Evolutionary conservation across 2,888 invertebrate species (phyloP), one percentile per base, ranked within the genome.

Genomic region (Eledona agricola): DNA sequence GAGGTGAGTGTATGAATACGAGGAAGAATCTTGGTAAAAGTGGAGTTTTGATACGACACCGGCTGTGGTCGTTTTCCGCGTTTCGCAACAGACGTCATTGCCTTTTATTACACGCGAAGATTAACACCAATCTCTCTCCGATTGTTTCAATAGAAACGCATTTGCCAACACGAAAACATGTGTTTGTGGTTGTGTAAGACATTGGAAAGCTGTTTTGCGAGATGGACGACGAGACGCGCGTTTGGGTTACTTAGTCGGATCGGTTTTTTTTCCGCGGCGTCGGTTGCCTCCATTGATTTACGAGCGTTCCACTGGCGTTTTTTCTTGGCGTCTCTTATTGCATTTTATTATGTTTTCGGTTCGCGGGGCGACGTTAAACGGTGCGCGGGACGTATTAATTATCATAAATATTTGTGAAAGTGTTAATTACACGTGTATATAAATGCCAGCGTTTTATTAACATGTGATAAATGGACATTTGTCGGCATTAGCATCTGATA

Each of bases 371-470:
- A 13, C 51, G 57, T 55, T 61, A 61, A 61, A 51, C 49, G 52
- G 51, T 55, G n/a, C n/a, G n/a, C 55, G 47, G 28, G 16, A 49
- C 42, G 56, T 55, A 59, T 59, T 59, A 58, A 63, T 63, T 58
- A 60, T 38, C 59, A 55, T 58, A 62, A 64, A 62, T 59, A 60
- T 62, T 64, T 59, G 56, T 58, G 53, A 58, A 59, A 58, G 59
- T 58, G 62, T 57, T 59, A 64, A 64, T 62, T 59, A 49, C 45
- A 58, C 52, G 28, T 22, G 45, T 25, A 58, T 37, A 61, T 57
- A 57, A 37, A 56, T 54, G 45, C 43, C 54, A 32, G 29, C 43
- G 45, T 57, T 55, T 57, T 57, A 57, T 57, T 55, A 57, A 55
- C 54, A 43, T 52, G 31, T 55, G 60, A 58, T 60, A 58, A 58